Evolutionary conservation across 2,888 invertebrate species (phyloP).

Genomic region (Halocaridina rubra): DNA sequence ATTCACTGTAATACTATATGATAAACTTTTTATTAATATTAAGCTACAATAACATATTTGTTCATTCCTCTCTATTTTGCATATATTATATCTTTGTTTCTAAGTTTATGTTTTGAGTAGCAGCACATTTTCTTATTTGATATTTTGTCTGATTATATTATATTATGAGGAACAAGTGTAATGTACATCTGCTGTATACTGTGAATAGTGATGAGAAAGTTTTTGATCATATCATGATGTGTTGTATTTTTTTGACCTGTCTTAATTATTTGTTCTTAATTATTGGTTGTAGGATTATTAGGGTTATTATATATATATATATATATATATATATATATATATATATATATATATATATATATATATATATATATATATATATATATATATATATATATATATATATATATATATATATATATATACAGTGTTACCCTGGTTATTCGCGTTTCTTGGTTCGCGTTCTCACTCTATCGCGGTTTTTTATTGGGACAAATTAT

Average conservation of each 20-base stretch:
- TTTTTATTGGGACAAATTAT: neutral
- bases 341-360: constrained; percentile 1
- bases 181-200: neutral
- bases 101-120: too few relatives aligned
- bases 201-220: too few relatives aligned
- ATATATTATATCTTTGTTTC: too few relatives aligned
- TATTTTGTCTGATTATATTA: neutral
- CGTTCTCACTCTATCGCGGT: neutral
- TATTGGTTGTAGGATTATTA: neutral
- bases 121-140: neutral
- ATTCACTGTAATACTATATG: too few relatives aligned
- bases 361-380: constrained; percentile 1
- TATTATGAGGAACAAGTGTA: neutral
- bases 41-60: too few relatives aligned
- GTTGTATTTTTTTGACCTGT: neutral
- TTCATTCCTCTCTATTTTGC: too few relatives aligned
- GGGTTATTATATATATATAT: neutral
- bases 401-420: constrained; percentile 14
- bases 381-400: neutral
- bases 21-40: too few relatives aligned
- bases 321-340: neutral
- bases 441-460: too few relatives aligned
- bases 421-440: too few relatives aligned
- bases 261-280: neutral
- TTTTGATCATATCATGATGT: neutral